These are phyloP conservation scores for Anguilla obscura DNA, from an alignment of 2,797 vertebrate genomes.

Conservation along the genomic window DNA sequence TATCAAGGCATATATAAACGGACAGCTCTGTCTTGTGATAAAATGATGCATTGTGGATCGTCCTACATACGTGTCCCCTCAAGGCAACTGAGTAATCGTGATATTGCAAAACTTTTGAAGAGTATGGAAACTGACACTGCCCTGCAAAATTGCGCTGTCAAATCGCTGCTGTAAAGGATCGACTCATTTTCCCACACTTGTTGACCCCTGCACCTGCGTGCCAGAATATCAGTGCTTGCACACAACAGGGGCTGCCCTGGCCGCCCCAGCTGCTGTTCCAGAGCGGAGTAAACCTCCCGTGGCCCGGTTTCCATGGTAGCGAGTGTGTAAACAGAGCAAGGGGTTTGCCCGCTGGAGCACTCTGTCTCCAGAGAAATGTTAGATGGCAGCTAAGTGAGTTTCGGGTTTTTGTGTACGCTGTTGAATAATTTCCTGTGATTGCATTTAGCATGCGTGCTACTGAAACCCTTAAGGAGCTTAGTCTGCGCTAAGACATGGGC, in stretches of 20 bases:
- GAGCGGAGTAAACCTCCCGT: background rate
- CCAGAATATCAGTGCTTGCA: background rate
- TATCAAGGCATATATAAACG: background rate
- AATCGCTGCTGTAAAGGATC: background rate
- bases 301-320: constrained; percentile 8
- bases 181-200: background rate
- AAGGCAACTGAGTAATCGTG: background rate
- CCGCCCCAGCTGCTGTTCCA: background rate
- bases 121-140: background rate
- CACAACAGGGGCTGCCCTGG: background rate
- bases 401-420: background rate
- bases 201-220: background rate
- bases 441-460: background rate
- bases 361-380: background rate
- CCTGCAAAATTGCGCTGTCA: background rate
- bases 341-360: background rate
- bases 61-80: background rate
- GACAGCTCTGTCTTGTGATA: background rate
- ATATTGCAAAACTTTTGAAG: background rate
- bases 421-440: constrained; percentile 3
- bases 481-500: background rate
- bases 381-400: background rate
- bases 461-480: constrained; percentile 11
- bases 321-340: background rate
- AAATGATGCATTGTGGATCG: background rate